phyloP scores from a whole-genome alignment of 1,140 invertebrate species.

The Drosophila oshimai region DNA sequence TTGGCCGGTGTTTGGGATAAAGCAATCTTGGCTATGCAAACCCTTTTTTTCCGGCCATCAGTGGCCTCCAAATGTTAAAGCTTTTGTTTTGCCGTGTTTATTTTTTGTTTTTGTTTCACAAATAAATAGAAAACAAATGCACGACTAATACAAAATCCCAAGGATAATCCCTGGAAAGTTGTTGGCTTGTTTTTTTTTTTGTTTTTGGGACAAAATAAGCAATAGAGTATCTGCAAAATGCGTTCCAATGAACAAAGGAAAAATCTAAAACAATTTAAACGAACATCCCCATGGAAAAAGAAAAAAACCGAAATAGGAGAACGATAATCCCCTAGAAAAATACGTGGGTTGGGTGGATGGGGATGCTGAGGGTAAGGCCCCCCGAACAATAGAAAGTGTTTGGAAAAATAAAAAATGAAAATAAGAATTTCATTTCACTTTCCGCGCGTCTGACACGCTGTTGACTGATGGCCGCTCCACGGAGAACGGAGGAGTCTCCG shows the following conservation, averaged over 20 bases:
- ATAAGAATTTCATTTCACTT: slow-evolving; percentile 73
- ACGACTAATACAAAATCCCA: slow-evolving; percentile 39
- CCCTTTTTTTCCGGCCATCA: slow-evolving; percentile 39
- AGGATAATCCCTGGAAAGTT: slow-evolving; percentile 63
- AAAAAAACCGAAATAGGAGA: slow-evolving; percentile 20
- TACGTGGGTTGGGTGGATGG: slow-evolving; percentile 1
- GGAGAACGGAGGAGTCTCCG: too few species aligned
- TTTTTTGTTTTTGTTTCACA: slow-evolving; percentile 1
- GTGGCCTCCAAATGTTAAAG: slow-evolving; percentile 28
- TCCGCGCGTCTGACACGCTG: slow-evolving; percentile 31
- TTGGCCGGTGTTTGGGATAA: slow-evolving; percentile 36
- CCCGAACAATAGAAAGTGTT: slow-evolving; percentile 63
- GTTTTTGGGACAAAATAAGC: slow-evolving; percentile 42
- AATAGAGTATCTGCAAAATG: slow-evolving; percentile 28
- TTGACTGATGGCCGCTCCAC: slow-evolving; percentile 43
- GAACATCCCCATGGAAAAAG: slow-evolving; percentile 1
- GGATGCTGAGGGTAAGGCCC: slow-evolving; percentile 2
- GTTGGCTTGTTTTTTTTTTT: slow-evolving; percentile 13
- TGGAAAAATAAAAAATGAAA: slow-evolving; percentile 40
- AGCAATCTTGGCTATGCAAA: slow-evolving; percentile 13
- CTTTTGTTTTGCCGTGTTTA: slow-evolving; percentile 27
- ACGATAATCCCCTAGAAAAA: slow-evolving; percentile 62
- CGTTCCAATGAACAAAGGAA: slow-evolving; percentile 39
- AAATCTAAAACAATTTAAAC: slow-evolving; percentile 62
- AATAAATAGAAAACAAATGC: slow-evolving; percentile 52